These are phyloP conservation scores for Thinocorus orbignyianus DNA, from an alignment of 2,113 vertebrate species.

Conservation along the genomic window DNA sequence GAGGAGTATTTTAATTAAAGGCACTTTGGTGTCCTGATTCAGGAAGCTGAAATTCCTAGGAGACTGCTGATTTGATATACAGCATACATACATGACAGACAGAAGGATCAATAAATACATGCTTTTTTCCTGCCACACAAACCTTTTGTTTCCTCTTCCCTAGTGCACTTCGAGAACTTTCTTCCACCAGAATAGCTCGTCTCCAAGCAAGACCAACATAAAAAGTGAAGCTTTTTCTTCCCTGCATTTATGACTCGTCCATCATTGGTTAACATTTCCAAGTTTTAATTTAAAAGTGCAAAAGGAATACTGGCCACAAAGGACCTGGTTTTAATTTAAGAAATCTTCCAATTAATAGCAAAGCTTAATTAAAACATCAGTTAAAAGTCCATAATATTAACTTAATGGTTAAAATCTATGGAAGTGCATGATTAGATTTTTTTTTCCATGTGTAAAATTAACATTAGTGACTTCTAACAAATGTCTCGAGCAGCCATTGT, in stretches of 20 bases:
- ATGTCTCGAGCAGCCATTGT: background rate
- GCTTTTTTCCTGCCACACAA: background rate
- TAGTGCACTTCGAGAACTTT: background rate
- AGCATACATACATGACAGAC: background rate
- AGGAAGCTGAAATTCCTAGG: background rate
- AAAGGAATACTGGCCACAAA: slow-evolving; percentile 63
- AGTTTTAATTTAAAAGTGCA: slow-evolving; percentile 55
- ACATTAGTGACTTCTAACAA: slow-evolving; percentile 48
- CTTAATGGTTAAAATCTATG: slow-evolving; percentile 48
- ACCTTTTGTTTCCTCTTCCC: background rate
- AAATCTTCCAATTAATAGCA: slow-evolving; percentile 59
- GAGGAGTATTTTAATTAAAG: slow-evolving; percentile 31
- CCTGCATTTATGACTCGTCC: background rate
- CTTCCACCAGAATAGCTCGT: background rate
- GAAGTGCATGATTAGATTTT: slow-evolving; percentile 29
- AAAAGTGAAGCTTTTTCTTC: background rate
- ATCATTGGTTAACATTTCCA: slow-evolving; percentile 33
- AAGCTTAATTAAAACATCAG: slow-evolving; percentile 67
- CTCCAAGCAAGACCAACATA: background rate
- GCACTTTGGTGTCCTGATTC: background rate
- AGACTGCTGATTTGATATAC: background rate
- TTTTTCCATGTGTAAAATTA: slow-evolving; percentile 42
- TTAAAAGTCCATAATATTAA: slow-evolving; percentile 68
- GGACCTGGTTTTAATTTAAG: slow-evolving; percentile 56
- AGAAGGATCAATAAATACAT: background rate